These are phyloP conservation scores for Beroe forskalii DNA, from an alignment of 37 sponge, comb jelly and placozoan genomes.

Conservation along the genomic window DNA sequence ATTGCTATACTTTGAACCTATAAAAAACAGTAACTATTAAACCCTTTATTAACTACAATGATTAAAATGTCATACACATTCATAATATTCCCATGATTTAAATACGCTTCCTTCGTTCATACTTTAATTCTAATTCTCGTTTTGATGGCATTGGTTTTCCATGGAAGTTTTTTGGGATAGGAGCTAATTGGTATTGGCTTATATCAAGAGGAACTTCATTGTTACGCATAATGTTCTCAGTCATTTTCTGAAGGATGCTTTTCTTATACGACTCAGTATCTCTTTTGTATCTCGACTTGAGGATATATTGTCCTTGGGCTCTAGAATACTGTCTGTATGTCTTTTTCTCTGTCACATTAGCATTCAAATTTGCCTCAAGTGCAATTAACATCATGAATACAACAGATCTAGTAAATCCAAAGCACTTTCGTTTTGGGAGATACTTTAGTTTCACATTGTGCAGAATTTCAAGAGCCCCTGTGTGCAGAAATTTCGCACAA, in stretches of 20 bases:
- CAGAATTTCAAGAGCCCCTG: background rate
- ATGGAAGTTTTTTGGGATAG: background rate
- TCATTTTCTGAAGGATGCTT: background rate
- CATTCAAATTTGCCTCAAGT: background rate
- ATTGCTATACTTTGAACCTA: too few species aligned
- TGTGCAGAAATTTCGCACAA: background rate
- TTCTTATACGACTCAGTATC: background rate
- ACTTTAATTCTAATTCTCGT: background rate
- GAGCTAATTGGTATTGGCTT: background rate
- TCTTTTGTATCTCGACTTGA: background rate
- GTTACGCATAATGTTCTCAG: too few species aligned
- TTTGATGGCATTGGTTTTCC: background rate
- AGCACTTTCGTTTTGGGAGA: background rate
- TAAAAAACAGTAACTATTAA: too few species aligned
- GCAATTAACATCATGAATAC: background rate
- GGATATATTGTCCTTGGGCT: background rate
- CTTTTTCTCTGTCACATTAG: background rate
- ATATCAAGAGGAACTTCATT: background rate
- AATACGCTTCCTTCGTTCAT: background rate
- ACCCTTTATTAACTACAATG: too few species aligned
- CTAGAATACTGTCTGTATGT: background rate
- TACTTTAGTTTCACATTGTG: background rate
- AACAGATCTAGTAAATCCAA: background rate
- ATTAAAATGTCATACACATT: background rate
- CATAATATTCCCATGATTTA: background rate